Conservation (phyloP, 2,113 vertebrate genomes). For the Upupa epops region DNA sequence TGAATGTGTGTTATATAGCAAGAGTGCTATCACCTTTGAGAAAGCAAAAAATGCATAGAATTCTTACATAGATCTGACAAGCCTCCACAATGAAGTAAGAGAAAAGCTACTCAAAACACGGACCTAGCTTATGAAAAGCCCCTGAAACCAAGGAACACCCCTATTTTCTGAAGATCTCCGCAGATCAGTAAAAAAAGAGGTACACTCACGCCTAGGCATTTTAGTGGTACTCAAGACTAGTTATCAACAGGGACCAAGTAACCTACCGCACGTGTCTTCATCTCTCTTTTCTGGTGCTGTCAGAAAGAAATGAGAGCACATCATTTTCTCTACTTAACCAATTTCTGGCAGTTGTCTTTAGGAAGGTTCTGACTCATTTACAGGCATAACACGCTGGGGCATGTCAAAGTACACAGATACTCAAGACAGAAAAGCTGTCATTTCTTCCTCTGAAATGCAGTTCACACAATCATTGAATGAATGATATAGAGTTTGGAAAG, state of each 20-base stretch:
- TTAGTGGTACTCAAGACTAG: slow-evolving; percentile 15
- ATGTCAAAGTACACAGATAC: not conserved
- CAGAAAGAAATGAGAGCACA: slow-evolving; percentile 63
- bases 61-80: not conserved
- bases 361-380: not conserved
- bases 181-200: not conserved
- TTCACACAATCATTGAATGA: too few relatives aligned
- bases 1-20: not conserved
- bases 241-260: slow-evolving; percentile 19
- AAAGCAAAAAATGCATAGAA: not conserved
- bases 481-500: too few relatives aligned
- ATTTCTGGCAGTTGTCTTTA: not conserved
- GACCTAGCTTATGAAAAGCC: not conserved
- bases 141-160: not conserved
- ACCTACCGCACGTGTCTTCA: slow-evolving; percentile 57
- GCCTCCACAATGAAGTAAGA: not conserved
- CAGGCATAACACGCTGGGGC: not conserved
- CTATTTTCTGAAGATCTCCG: not conserved
- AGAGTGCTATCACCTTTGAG: not conserved
- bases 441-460: not conserved
- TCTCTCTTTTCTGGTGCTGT: slow-evolving; percentile 66
- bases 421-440: not conserved
- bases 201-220: not conserved
- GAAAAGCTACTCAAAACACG: not conserved
- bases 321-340: slow-evolving; percentile 52